Evolutionary conservation across 2,888 invertebrate species (phyloP).

Genomic region (Thelaira solivaga): DNA sequence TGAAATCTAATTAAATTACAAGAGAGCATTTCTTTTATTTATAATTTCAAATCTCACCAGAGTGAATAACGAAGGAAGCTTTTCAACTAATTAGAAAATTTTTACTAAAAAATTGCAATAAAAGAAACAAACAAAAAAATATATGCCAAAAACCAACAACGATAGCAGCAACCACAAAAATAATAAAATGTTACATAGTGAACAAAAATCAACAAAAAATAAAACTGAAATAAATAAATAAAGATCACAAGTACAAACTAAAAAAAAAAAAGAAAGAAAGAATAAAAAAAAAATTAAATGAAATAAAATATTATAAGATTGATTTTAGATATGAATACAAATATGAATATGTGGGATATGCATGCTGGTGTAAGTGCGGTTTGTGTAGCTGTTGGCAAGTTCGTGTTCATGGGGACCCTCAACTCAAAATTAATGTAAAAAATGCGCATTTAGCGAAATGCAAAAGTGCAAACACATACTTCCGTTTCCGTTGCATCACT

Average conservation of each 20-base stretch:
- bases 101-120: conserved; percentile 18
- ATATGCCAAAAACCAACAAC: conserved; percentile 18
- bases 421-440: conserved; percentile 63
- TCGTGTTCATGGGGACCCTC: conserved; percentile 5
- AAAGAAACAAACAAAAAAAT: neutral
- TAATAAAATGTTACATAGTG: too few relatives aligned
- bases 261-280: conserved; percentile 4
- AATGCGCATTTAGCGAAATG: conserved; percentile 76
- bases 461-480: conserved; percentile 76
- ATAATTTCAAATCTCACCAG: conserved; percentile 43
- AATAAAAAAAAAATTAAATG: too few relatives aligned
- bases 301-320: too few relatives aligned
- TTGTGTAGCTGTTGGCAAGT: conserved; percentile 38
- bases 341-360: conserved; percentile 9
- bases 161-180: too few relatives aligned
- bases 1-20: conserved; percentile 59
- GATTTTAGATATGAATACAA: conserved; percentile 26
- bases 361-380: conserved; percentile 38
- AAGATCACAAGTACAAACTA: conserved; percentile 9
- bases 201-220: neutral
- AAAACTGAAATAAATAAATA: neutral
- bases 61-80: conserved; percentile 40
- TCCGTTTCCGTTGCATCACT: conserved; percentile 76
- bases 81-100: conserved; percentile 56
- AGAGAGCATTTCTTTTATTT: conserved; percentile 48